These are phyloP conservation scores for Globodera ellingtonae DNA, from an alignment of 1,140 invertebrate genomes.

Conservation along the genomic window DNA sequence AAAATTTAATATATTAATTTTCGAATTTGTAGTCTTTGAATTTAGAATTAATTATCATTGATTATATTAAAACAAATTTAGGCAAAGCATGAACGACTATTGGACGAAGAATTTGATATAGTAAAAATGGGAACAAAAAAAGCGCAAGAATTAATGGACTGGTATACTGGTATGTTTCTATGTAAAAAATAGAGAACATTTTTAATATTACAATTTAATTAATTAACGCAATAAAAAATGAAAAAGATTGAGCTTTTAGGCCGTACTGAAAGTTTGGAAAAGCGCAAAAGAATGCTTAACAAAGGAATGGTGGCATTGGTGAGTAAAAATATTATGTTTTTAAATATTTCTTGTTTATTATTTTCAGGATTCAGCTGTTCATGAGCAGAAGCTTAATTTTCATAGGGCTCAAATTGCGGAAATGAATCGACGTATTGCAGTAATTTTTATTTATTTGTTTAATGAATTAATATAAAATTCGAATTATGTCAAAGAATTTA, in stretches of 20 bases:
- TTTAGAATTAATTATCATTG: background rate
- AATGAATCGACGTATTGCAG: conserved; percentile 56
- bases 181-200: too few relatives aligned
- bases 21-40: too few relatives aligned
- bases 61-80: conserved; percentile 2
- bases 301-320: conserved; percentile 62
- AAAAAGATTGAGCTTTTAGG: conserved; percentile 4
- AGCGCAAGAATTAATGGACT: conserved; percentile 35
- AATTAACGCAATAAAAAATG: background rate
- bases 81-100: conserved; percentile 54
- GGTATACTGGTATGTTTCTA: conserved; percentile 38
- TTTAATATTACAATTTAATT: too few relatives aligned
- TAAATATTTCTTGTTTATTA: conserved; percentile 15
- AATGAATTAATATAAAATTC: too few relatives aligned
- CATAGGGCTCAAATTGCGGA: conserved; percentile 61
- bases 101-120: conserved; percentile 50
- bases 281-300: conserved; percentile 47
- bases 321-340: conserved; percentile 25
- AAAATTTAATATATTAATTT: too few relatives aligned
- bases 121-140: conserved; percentile 43
- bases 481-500: too few relatives aligned
- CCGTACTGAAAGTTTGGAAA: conserved; percentile 51
- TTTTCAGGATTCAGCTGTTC: conserved; percentile 60
- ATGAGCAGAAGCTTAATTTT: conserved; percentile 62
- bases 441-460: conserved; percentile 1